These are phyloP conservation scores for Dryococelus australis DNA, from an alignment of 2,888 invertebrate species.

Conservation along the genomic window DNA sequence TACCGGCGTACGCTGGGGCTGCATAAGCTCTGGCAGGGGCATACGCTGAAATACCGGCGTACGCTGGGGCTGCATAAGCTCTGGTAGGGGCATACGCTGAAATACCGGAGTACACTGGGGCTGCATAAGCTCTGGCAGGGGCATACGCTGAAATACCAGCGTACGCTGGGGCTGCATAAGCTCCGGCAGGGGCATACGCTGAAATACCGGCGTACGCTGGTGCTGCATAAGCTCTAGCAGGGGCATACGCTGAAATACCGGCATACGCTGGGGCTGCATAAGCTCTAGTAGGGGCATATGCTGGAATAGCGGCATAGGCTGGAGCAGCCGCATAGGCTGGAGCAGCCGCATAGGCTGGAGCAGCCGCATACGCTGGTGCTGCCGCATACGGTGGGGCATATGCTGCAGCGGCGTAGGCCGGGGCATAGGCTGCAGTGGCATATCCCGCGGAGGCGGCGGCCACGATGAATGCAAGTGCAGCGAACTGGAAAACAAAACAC, in stretches of 20 bases:
- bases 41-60: slow-evolving; percentile 30
- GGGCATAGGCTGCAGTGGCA: not conserved
- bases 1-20: slow-evolving; percentile 6
- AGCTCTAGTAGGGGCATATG: not conserved
- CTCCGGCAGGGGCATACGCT: slow-evolving; percentile 32
- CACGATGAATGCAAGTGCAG: slow-evolving; percentile 30
- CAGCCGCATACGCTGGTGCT: slow-evolving; percentile 32
- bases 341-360: slow-evolving; percentile 28
- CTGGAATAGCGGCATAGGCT: slow-evolving; percentile 1
- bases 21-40: slow-evolving; percentile 27
- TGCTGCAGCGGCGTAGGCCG: slow-evolving; percentile 25
- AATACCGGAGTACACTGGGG: not conserved
- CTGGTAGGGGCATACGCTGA: slow-evolving; percentile 18
- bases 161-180: not conserved
- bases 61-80: not conserved
- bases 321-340: slow-evolving; percentile 35
- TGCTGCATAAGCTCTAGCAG: slow-evolving; percentile 26
- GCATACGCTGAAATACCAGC: slow-evolving; percentile 29
- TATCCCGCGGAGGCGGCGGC: slow-evolving; percentile 23
- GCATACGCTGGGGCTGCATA: slow-evolving; percentile 1
- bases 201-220: not conserved
- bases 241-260: slow-evolving; percentile 18
- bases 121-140: slow-evolving; percentile 24
- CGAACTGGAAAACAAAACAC: slow-evolving; percentile 27
- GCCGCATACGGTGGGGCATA: not conserved